Percentiles rank a stretch among this genome's conserved stretches.
These are phyloP conservation scores for Cyclophora albipunctata DNA, from an alignment of 2,888 invertebrate species.

Conservation along the genomic window DNA sequence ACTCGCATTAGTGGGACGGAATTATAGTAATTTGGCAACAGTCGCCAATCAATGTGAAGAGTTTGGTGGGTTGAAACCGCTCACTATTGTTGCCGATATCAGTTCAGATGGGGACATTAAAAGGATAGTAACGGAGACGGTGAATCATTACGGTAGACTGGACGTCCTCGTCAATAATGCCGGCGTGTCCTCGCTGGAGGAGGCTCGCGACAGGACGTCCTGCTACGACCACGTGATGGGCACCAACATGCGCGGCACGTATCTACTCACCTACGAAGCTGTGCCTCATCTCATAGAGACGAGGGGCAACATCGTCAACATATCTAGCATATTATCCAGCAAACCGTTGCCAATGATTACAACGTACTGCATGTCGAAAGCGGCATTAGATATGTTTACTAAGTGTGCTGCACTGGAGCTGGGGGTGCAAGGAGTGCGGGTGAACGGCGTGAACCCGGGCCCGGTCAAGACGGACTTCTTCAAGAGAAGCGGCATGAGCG, in stretches of 20 bases:
- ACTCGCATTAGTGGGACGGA: constrained; percentile 46
- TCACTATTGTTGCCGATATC: constrained; percentile 46
- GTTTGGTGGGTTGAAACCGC: constrained; percentile 34
- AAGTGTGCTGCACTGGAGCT: constrained; percentile 51
- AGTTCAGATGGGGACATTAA: constrained; percentile 38
- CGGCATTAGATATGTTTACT: constrained; percentile 54
- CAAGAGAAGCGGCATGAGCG: constrained; percentile 38
- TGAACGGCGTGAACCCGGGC: constrained; percentile 56
- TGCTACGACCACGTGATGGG: constrained; percentile 43
- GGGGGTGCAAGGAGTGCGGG: constrained; percentile 46
- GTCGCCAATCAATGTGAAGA: constrained; percentile 40
- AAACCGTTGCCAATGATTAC: constrained; percentile 38
- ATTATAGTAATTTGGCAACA: constrained; percentile 39
- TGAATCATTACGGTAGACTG: constrained; percentile 37
- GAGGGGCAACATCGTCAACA: constrained; percentile 50
- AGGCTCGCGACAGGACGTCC: constrained; percentile 29
- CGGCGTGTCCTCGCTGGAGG: constrained; percentile 35
- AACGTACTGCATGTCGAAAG: constrained; percentile 57
- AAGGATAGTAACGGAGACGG: constrained; percentile 40
- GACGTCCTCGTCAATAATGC: constrained; percentile 57
- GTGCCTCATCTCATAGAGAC: constrained; percentile 40
- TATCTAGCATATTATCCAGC: constrained; percentile 47
- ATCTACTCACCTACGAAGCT: constrained; percentile 38
- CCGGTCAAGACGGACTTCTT: constrained; percentile 50
- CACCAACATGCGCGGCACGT: constrained; percentile 51